Conservation (phyloP, 2,113 vertebrate species). For the Alligator sinensis region DNA sequence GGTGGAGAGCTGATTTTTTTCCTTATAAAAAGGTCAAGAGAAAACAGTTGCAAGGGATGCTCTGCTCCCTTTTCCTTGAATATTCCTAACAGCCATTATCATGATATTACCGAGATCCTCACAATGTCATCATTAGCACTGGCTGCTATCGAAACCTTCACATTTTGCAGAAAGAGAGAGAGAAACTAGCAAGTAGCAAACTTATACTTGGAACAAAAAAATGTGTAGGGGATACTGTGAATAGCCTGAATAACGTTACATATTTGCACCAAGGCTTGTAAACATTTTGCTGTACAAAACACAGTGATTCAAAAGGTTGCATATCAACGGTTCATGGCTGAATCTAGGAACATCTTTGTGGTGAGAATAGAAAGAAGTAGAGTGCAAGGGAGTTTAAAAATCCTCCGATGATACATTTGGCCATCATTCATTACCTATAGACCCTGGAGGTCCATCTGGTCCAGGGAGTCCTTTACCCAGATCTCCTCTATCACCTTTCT, state of each 20-base stretch:
- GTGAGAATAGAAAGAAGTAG: background rate
- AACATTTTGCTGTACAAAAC: background rate
- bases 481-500: slow-evolving; percentile 69
- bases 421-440: slow-evolving; percentile 55
- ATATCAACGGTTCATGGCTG: background rate
- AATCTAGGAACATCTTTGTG: background rate
- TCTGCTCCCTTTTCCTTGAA: background rate
- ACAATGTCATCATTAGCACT: no score
- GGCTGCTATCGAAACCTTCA: background rate
- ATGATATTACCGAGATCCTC: accelerated
- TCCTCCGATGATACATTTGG: background rate
- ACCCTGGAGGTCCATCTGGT: slow-evolving; percentile 73
- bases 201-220: background rate
- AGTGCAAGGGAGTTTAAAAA: background rate
- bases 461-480: slow-evolving; percentile 67
- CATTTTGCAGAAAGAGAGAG: background rate
- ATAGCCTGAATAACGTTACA: background rate
- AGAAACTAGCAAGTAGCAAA: background rate
- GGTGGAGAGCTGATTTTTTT: background rate
- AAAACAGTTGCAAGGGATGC: background rate
- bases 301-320: background rate
- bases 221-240: background rate
- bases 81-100: accelerated
- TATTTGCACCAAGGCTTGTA: background rate
- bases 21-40: background rate